phyloP scores from a whole-genome alignment of 30 jellyfish, hydroid and myxozoan genomes.

The Turritopsis rubra region DNA sequence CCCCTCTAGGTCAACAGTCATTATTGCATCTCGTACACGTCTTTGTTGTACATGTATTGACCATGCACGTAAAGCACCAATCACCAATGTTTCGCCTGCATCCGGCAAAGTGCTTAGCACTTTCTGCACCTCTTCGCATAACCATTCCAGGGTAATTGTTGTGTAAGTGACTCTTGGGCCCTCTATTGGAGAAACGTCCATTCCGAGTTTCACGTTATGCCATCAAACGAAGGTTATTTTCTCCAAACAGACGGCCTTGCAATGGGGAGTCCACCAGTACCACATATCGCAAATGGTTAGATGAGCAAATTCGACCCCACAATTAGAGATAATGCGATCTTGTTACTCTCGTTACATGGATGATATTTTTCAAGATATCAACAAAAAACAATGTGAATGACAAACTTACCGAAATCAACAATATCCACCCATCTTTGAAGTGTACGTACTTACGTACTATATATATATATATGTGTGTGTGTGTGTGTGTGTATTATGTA shows the following conservation, averaged over 20 bases:
- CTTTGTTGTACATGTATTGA: no score
- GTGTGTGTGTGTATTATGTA: no score
- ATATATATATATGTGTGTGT: no score
- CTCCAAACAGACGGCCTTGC: background rate
- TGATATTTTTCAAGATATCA: no score
- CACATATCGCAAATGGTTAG: background rate
- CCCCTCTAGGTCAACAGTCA: no score
- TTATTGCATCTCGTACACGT: no score
- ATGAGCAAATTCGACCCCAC: background rate
- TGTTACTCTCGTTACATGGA: background rate
- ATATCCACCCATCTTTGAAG: background rate
- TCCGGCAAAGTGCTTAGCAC: background rate
- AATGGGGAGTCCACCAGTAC: background rate
- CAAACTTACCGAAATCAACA: background rate
- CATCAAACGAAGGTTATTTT: background rate
- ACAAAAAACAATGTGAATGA: no score
- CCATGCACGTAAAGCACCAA: conserved; percentile 21
- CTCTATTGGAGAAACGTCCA: no score
- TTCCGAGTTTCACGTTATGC: no score
- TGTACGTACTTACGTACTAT: no score
- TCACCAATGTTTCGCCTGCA: conserved; percentile 1
- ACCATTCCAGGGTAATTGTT: background rate
- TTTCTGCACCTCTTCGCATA: background rate
- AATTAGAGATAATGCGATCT: background rate
- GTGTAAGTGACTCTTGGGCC: no score